Base-by-base conservation (phyloP, 64 coral and sea anemone species). In the Dendronephthya gigantea region DNA sequence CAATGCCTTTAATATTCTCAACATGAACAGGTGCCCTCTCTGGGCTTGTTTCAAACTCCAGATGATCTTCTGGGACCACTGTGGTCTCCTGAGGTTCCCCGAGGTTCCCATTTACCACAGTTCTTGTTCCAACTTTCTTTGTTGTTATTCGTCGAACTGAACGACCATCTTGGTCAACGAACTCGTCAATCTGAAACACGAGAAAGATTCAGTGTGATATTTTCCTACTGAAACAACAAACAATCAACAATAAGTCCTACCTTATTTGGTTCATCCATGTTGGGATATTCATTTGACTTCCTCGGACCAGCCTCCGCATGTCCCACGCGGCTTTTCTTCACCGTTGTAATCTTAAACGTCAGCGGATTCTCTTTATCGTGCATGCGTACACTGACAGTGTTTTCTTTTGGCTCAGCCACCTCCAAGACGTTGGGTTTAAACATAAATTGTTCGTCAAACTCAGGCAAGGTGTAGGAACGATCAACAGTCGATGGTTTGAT, bases 281-380 rank as follows among this genome's bases (percentile, higher is more conserved):
- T 62, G 55, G 25, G 41, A 45, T 45, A 45, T 45, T 45, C 41
- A 45, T 45, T 45, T 45, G 41, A 45, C 11, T 45, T 45, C 41
- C 41, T 62, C 19, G 55, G 55, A 15, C 19, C 55, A n/a, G 72
- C 72, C 15, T 79, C 72, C 25, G 37, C 72, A 34, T 79, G 72
- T 33, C 72, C 72, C 7, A 79, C 72, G 25, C 36, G 72, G 29
- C 36, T 79, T 39, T 79, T 79, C 72, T 13, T 79, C 72, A 79
- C 72, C 10, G 72, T 79, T 19, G 32, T 79, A 17, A 79, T 79
- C 72, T 79, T 79, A 39, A 79, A 79, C 32, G 10, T 79, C 72
- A 79, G 72, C 8, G 72, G 72, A 16, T 79, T 79, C 32, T 79
- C 72, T 34, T 79, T 79, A 62, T 62, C 55, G 72, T 79, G 72